Evolutionary conservation across 1,140 invertebrate genomes (phyloP), one percentile per base, ranked within the genome.

Genomic region (Phortica variegata): DNA sequence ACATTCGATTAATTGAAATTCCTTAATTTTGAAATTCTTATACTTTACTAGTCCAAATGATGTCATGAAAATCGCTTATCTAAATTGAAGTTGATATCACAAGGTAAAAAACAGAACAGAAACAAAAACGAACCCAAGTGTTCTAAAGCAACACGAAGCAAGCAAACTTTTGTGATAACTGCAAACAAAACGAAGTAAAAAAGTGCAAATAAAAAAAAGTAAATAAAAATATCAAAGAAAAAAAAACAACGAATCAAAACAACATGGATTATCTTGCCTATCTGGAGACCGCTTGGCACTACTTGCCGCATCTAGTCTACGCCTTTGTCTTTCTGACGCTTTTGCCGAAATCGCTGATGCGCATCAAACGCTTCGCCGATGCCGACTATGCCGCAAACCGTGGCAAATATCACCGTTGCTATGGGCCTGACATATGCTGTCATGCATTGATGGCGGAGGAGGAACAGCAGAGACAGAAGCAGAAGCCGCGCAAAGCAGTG

Each of bases 311-410:
- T 38, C 32, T 73, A 6, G 19, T 73, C 36, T 57, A 65, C 17
- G 32, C 49, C 23, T 74, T 65, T 34, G 63, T 66, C 2, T 38
- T 74, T 1, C 43, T 74, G 16, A 73, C 71, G 2, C 56, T 74
- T 4, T 48, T 74, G 15, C 71, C 70, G 15, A 73, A 74, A 44
- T 71, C 71, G 1, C 36, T 73, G 17, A 18, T 47, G 15, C 54
- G 61, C 13, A 69, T 71, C 33, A 74, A 74, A 18, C 47, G 51
- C 10, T 70, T 65, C 9, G 71, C 66, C 13, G 59, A 69, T 23
- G 61, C 63, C 0, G 63, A 74, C 18, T 73, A 69, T 33, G 71
- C 68, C 41, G 58, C 63, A 1, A 71, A 74, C 47, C 57, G 70
- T 10, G 29, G 60, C 20, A 58, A 49, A 41, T 74, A 44, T 13